A percentile compares a stretch with the other conserved stretches of the same genome.
Evolutionary conservation across 2,113 vertebrate genomes (phyloP).

Genomic region (Hemibagrus wyckioides): DNA sequence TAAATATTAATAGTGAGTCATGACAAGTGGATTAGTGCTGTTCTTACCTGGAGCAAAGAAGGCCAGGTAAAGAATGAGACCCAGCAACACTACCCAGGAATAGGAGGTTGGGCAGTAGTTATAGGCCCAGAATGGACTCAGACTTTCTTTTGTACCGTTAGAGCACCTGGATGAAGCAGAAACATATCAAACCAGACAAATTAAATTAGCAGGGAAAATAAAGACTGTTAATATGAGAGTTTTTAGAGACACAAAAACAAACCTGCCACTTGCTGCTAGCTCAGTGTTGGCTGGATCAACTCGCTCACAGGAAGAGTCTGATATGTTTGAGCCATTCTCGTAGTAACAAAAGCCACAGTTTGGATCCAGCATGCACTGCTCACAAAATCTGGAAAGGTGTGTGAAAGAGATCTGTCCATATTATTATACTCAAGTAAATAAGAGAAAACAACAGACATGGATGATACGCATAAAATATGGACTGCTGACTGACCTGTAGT

Average conservation of each 20-base stretch:
- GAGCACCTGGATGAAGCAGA: constrained; percentile 77
- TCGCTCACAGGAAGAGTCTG: constrained; percentile 83
- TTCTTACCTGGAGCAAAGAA: constrained; percentile 92
- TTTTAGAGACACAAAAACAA: neutral
- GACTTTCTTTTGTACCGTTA: constrained; percentile 74
- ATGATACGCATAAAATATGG: neutral
- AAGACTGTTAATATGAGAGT: neutral
- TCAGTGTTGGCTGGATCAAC: constrained; percentile 75
- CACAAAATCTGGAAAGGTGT: constrained; percentile 80
- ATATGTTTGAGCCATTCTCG: constrained; percentile 77
- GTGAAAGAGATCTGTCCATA: neutral
- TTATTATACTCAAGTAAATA: neutral
- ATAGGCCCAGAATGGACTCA: constrained; percentile 86
- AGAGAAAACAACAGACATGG: neutral
- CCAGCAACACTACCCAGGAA: constrained; percentile 89
- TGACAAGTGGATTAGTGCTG: neutral
- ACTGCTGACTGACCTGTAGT: constrained; percentile 77
- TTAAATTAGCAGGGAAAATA: neutral
- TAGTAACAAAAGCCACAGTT: constrained; percentile 91
- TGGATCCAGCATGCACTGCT: constrained; percentile 91
- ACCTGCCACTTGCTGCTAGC: constrained; percentile 88
- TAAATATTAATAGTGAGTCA: neutral
- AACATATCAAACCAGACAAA: neutral
- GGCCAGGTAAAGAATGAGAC: constrained; percentile 90
- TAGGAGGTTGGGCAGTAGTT: constrained; percentile 95